Base-by-base conservation (phyloP, 2,888 invertebrate genomes). In the Lepidocyrtoides sp. region DNA sequence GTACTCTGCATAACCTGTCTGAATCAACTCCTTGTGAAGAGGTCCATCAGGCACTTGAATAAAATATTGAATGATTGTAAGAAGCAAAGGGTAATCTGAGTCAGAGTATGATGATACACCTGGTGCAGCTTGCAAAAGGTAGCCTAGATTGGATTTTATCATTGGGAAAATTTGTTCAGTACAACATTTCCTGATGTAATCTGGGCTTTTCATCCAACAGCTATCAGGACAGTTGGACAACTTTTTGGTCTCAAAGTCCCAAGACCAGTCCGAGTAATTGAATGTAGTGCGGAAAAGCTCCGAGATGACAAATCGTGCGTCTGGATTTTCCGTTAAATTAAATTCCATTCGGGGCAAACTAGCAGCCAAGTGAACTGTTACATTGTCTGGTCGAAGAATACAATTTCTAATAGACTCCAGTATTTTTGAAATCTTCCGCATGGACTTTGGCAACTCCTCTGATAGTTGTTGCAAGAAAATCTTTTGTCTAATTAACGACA, bases 1-100 rank as follows among this genome's bases (percentile, higher is more conserved):
- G 82, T 97, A 96, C 95, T 98, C 97, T 97, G 95, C 88, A 1
- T 26, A n/a, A 14, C 91, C 88, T 23, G 36, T 17, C 36, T 29
- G 10, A 14, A 87, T 36, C n/a, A 91, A 41, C 23, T 79, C 92
- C 29, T 66, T 90, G 54, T 77, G 41, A 0, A 92, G 54, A 14
- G 89, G 92, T 95, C 97, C 98, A 96, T 98, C 98, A 2, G 89
- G 81, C 0, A 97, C 96, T 95, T 98, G 98, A 12, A 97, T 97
- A 94, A 98, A 96, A 95, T 98, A 99, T 95, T 98, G 97, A 92
- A 98, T 96, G 93, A 97, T 97, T 48, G 98, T 97, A 94, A 97
- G 95, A 36, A 98, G 95, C 82, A 98, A 97, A 10, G 98, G 97
- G 66, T 97, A 95, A 94, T 97, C 97, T 0, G 96, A 95, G 95